Evolutionary conservation across 2,797 vertebrate species (phyloP).

Genomic region (Gallinago solitaria): DNA sequence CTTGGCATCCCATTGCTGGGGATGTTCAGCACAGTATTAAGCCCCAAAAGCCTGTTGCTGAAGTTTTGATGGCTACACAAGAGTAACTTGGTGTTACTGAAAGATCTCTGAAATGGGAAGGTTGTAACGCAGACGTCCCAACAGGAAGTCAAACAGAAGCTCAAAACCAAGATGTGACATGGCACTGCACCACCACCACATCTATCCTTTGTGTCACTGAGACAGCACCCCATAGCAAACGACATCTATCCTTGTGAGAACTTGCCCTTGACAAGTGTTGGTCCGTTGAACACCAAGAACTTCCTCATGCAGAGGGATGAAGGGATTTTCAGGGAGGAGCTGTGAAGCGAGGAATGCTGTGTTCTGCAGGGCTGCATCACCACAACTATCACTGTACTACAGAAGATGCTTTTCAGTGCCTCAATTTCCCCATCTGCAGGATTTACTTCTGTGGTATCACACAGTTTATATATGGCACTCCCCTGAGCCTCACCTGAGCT

Average conservation of each 20-base stretch:
- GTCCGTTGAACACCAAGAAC: not conserved
- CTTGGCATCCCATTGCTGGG: too few relatives aligned
- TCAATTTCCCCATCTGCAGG: not conserved
- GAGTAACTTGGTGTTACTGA: not conserved
- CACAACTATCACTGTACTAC: accelerated
- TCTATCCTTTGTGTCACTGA: not conserved
- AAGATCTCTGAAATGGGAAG: not conserved
- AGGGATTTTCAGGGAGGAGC: not conserved
- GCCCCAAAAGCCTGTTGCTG: not conserved
- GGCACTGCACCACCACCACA: not conserved
- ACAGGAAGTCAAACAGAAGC: not conserved
- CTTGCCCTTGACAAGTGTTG: not conserved
- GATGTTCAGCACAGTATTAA: not conserved
- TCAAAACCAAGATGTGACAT: not conserved
- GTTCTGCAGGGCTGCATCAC: not conserved
- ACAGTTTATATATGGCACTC: not conserved
- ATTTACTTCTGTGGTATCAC: not conserved
- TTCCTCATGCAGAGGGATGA: not conserved
- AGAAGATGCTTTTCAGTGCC: not conserved
- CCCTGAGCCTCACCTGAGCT: not conserved
- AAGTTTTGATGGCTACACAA: not conserved
- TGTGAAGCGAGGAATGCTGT: not conserved
- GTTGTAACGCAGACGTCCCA: not conserved
- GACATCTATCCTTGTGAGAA: not conserved
- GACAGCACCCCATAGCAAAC: not conserved